These are phyloP conservation scores for Chironomus tentans DNA, from an alignment of 2,888 invertebrate genomes.

Conservation along the genomic window DNA sequence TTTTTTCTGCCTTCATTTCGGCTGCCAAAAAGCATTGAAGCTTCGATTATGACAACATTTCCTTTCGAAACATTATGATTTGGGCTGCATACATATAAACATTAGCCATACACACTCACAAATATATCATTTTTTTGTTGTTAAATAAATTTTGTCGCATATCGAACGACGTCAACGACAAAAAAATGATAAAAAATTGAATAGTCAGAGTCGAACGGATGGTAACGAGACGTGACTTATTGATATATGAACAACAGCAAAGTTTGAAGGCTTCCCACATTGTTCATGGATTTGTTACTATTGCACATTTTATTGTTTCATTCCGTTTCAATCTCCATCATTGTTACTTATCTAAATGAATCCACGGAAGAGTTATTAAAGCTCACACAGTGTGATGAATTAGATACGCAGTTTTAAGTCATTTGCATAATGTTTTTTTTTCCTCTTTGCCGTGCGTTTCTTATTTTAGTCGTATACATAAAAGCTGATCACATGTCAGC, in stretches of 20 bases:
- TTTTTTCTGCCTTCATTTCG: not conserved
- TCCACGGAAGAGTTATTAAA: not conserved
- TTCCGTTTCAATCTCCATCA: not conserved
- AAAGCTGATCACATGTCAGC: not conserved
- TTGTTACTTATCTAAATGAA: not conserved
- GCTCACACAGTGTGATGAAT: not conserved
- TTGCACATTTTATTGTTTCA: too few relatives aligned
- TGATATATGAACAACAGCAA: not conserved
- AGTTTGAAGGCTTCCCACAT: constrained; percentile 6
- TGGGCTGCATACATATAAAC: not conserved
- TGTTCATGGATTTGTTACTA: too few relatives aligned
- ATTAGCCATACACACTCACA: too few relatives aligned
- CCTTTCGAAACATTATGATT: constrained; percentile 15
- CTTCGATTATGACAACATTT: constrained; percentile 22
- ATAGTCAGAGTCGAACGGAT: too few relatives aligned
- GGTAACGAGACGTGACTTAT: constrained; percentile 15
- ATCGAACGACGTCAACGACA: not conserved
- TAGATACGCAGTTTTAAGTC: constrained; percentile 6
- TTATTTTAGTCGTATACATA: not conserved
- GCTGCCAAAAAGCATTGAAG: not conserved
- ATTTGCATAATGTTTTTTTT: not conserved
- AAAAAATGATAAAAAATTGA: too few relatives aligned
- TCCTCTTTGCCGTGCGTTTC: not conserved
- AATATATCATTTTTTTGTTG: not conserved
- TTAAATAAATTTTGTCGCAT: not conserved